A percentile compares a stretch with the other conserved stretches of the same genome.
phyloP scores from a whole-genome alignment of 2,113 vertebrate species.

The Antechinus stuartii region DNA sequence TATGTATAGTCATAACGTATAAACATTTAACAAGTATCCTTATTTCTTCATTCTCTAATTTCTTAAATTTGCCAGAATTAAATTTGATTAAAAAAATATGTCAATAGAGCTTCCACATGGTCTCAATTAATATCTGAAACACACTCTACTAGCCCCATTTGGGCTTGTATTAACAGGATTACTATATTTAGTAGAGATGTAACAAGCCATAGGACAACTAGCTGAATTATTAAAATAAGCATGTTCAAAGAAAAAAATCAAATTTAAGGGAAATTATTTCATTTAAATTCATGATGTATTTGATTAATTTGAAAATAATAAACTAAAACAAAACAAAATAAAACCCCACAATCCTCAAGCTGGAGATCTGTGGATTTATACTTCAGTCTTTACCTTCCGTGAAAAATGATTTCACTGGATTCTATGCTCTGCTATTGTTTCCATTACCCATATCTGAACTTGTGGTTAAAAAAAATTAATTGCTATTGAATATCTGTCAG shows the following conservation, averaged over 20 bases:
- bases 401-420: conserved; percentile 31
- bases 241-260: conserved; percentile 37
- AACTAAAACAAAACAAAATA: conserved; percentile 65
- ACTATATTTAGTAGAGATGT: conserved; percentile 26
- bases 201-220: not conserved
- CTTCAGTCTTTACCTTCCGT: conserved; percentile 34
- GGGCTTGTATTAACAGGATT: conserved; percentile 23
- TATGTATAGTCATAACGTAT: not conserved
- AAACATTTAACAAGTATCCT: not conserved
- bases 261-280: conserved; percentile 57
- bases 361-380: conserved; percentile 30
- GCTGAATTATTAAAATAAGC: conserved; percentile 55
- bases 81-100: conserved; percentile 50
- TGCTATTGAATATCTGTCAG: conserved; percentile 38
- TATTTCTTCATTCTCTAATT: conserved; percentile 42
- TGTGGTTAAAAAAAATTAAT: conserved; percentile 51
- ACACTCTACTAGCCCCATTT: not conserved
- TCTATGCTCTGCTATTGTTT: conserved; percentile 10
- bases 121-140: conserved; percentile 7
- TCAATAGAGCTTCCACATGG: conserved; percentile 45
- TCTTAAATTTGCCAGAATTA: conserved; percentile 51
- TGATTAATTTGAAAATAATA: conserved; percentile 57
- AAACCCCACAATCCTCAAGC: conserved; percentile 27
- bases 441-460: conserved; percentile 40
- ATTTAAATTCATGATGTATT: conserved; percentile 37